These are phyloP conservation scores for Melanogrammus aeglefinus DNA, from an alignment of 2,797 vertebrate genomes.

Conservation along the genomic window DNA sequence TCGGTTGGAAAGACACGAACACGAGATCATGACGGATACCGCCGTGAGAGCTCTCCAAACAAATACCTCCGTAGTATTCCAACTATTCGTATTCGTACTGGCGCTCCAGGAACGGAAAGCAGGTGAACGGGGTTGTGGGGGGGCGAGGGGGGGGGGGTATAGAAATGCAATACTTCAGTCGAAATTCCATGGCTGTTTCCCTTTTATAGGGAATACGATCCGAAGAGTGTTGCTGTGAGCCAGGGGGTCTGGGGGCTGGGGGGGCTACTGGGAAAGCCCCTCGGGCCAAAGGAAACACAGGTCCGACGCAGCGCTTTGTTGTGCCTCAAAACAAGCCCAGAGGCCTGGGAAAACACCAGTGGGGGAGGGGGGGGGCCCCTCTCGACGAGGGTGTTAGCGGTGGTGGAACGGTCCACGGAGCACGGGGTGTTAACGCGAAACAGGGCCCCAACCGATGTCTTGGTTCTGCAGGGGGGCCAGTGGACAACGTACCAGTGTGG, in stretches of 20 bases:
- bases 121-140: slow-evolving; percentile 48
- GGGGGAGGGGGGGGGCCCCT: slow-evolving; percentile 38
- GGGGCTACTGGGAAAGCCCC: slow-evolving; percentile 56
- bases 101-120: slow-evolving; percentile 39
- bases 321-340: slow-evolving; percentile 75
- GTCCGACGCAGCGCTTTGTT: slow-evolving; percentile 74
- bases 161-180: slow-evolving; percentile 37
- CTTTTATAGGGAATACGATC: slow-evolving; percentile 64
- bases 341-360: slow-evolving; percentile 71
- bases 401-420: slow-evolving; percentile 47
- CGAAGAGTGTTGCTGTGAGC: slow-evolving; percentile 66
- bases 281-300: slow-evolving; percentile 77
- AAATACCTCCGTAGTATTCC: slow-evolving; percentile 43
- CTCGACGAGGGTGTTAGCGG: slow-evolving; percentile 56
- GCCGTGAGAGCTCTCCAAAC: slow-evolving; percentile 36
- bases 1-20: neutral
- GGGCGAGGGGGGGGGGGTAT: slow-evolving; percentile 22
- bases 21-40: neutral
- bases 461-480: slow-evolving; percentile 20
- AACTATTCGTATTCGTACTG: slow-evolving; percentile 55
- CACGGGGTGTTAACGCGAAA: slow-evolving; percentile 57
- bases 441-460: slow-evolving; percentile 43
- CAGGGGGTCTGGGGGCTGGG: slow-evolving; percentile 38
- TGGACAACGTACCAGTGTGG: slow-evolving; percentile 42
- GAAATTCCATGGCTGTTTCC: slow-evolving; percentile 56